A percentile compares a stretch with the other conserved stretches of the same genome.
Evolutionary conservation across 2,888 invertebrate genomes (phyloP).

Genomic region (Nemotelus pantherinus): DNA sequence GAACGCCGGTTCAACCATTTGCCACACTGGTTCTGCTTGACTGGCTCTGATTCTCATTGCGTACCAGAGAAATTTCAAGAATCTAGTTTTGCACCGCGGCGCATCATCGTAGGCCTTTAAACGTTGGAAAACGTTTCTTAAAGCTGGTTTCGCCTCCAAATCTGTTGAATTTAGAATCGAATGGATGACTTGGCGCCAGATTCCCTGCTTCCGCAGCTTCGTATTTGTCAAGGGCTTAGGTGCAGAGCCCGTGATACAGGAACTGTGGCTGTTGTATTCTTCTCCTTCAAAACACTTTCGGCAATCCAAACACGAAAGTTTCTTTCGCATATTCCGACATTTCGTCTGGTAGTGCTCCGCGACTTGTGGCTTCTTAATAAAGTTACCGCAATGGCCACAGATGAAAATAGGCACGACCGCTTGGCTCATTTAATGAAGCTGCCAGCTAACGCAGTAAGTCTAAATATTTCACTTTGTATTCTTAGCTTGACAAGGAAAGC

Average conservation of each 20-base stretch:
- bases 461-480: background rate
- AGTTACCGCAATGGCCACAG: slow-evolving; percentile 91
- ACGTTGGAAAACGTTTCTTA: slow-evolving; percentile 72
- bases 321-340: slow-evolving; percentile 74
- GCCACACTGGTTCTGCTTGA: slow-evolving; percentile 75
- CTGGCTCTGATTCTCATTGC: slow-evolving; percentile 69
- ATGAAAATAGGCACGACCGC: slow-evolving; percentile 89
- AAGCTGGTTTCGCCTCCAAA: slow-evolving; percentile 63
- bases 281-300: slow-evolving; percentile 86
- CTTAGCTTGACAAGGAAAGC: no score
- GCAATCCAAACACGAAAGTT: slow-evolving; percentile 92
- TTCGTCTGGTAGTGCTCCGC: slow-evolving; percentile 84
- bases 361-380: slow-evolving; percentile 89
- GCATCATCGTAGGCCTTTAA: slow-evolving; percentile 81
- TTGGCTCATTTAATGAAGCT: background rate
- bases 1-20: slow-evolving; percentile 68
- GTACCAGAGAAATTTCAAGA: slow-evolving; percentile 79
- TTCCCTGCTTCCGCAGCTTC: slow-evolving; percentile 86
- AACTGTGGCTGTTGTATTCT: slow-evolving; percentile 80
- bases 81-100: slow-evolving; percentile 86
- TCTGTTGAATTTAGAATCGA: slow-evolving; percentile 59
- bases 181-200: slow-evolving; percentile 71
- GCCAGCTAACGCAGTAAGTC: no score
- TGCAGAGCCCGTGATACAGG: slow-evolving; percentile 85
- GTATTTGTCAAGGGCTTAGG: slow-evolving; percentile 78